Base-by-base conservation (phyloP, 2,113 vertebrate species). In the Turnix velox region DNA sequence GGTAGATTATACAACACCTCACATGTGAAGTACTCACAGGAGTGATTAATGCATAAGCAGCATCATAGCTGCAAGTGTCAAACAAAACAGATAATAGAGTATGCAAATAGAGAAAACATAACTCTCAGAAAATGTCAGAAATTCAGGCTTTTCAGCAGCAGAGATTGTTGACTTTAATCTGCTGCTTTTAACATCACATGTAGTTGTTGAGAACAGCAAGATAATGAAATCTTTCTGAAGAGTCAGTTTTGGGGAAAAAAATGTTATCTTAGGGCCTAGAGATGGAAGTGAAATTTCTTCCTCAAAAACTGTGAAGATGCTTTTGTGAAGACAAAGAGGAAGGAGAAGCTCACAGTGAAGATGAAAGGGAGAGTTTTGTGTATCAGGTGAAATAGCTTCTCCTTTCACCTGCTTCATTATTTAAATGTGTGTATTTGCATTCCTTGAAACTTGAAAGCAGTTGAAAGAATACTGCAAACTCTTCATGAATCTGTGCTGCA, bases 61-160 rank as follows among this genome's bases (percentile, higher is more conserved):
- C 73, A 90, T 93, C 81, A 82, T 94, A 93, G 89, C 89, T 94
- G 87, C 66, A 89, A 91, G 92, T 95, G 95, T 95, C 96, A 96
- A 95, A 95, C 92, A 96, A 96, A 96, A 96, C 76, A 91, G 91
- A 95, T 95, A 96, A 95, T 93, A 92, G 92, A 96, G 91, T 94
- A 96, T 96, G 96, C 89, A 96, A 89, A 96, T 87, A 94, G 66
- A 93, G 84, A 83, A 93, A 95, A 94, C 91, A 84, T 71, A 96
- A 75, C 91, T 92, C 94, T 90, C 84, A 82, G 86, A 86, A 95
- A 94, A 95, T 84, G 90, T 95, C 93, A 94, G 77, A 84, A 92
- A 89, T 83, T 69, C 91, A 58, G 73, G 51, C 54, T 31, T 78
- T 96, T 88, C 84, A 92, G 84, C 80, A 79, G 73, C 76, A 82